Conservation (phyloP, 1,140 invertebrate genomes). For the Dolichoris vasculosae region DNA sequence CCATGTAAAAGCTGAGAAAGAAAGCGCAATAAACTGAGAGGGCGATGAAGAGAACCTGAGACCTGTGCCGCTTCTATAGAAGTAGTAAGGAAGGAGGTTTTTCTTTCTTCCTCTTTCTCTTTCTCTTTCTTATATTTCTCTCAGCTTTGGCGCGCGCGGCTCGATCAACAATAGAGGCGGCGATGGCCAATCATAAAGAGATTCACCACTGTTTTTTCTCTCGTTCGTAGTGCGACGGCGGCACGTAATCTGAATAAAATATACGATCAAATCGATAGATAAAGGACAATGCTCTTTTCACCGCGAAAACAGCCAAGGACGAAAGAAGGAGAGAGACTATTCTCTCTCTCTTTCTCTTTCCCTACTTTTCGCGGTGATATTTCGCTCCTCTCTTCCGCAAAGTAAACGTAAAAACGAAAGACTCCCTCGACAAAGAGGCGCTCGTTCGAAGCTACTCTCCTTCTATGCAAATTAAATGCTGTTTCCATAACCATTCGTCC, state of each 20-base stretch:
- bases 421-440: constrained; percentile 65
- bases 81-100: constrained; percentile 17
- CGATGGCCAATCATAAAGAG: constrained; percentile 73
- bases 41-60: neutral
- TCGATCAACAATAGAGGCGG: constrained; percentile 60
- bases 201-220: constrained; percentile 57
- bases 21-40: constrained; percentile 50
- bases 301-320: constrained; percentile 58
- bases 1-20: neutral
- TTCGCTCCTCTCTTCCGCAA: constrained; percentile 46
- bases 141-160: constrained; percentile 12
- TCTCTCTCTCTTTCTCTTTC: neutral
- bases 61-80: neutral
- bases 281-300: constrained; percentile 75
- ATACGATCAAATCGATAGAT: constrained; percentile 75
- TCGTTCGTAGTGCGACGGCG: constrained; percentile 46
- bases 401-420: constrained; percentile 34
- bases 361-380: constrained; percentile 20
- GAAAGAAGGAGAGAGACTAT: constrained; percentile 34
- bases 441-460: constrained; percentile 57
- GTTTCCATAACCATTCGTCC: constrained; percentile 75
- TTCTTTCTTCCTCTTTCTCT: neutral
- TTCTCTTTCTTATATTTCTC: neutral
- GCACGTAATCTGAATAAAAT: constrained; percentile 73
- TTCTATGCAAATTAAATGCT: constrained; percentile 76